Conservation (phyloP, 1,140 invertebrate species). For the Aphelinus atriplicis region DNA sequence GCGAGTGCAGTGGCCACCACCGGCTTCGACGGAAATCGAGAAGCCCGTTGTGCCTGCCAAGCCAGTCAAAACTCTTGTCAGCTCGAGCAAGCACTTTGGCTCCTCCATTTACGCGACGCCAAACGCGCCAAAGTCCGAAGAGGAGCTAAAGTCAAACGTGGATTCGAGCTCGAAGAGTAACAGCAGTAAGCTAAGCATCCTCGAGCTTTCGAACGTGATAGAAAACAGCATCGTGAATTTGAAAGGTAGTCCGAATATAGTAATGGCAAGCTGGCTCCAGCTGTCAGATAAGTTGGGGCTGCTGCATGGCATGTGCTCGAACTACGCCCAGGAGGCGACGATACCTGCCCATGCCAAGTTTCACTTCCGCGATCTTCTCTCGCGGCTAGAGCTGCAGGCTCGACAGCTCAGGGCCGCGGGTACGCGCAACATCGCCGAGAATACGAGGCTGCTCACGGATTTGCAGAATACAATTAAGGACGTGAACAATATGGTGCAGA, state of each 20-base stretch:
- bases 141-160: not conserved
- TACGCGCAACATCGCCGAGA: conserved; percentile 75
- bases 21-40: conserved; percentile 63
- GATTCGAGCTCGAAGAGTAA: not conserved
- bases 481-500: conserved; percentile 82
- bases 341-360: conserved; percentile 89
- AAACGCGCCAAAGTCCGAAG: conserved; percentile 46
- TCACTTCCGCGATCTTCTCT: conserved; percentile 86
- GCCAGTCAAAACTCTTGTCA: conserved; percentile 64
- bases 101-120: conserved; percentile 70
- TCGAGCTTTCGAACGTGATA: conserved; percentile 76
- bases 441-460: conserved; percentile 75
- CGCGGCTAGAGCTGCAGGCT: conserved; percentile 82
- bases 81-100: conserved; percentile 62
- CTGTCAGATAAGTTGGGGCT: conserved; percentile 84
- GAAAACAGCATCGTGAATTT: conserved; percentile 74
- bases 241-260: conserved; percentile 70
- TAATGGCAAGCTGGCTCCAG: conserved; percentile 80
- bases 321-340: conserved; percentile 75
- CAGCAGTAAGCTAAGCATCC: conserved; percentile 70
- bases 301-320: conserved; percentile 80
- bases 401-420: conserved; percentile 79
- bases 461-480: conserved; percentile 84
- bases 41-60: conserved; percentile 78
- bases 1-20: conserved; percentile 68